These are phyloP conservation scores for Nineta flava DNA, from an alignment of 2,888 invertebrate genomes.

Conservation along the genomic window DNA sequence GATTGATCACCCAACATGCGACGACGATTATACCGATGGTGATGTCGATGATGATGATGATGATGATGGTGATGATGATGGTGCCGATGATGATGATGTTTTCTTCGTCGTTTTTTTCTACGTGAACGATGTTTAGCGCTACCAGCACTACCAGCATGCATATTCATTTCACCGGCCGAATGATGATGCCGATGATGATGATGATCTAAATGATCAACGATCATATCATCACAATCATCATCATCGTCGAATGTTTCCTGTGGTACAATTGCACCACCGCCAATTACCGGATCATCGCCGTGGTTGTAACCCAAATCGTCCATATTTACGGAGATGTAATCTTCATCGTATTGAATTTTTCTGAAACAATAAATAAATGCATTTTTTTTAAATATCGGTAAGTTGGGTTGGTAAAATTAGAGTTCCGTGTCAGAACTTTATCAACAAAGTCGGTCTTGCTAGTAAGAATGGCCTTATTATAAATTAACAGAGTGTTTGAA, in stretches of 20 bases:
- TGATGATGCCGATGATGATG: no score
- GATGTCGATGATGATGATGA: conserved; percentile 16
- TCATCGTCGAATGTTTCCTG: not conserved
- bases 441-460: no score
- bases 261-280: not conserved
- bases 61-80: conserved; percentile 24
- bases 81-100: conserved; percentile 19
- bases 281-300: conserved; percentile 19
- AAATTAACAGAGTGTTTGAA: no score
- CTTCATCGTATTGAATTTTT: conserved; percentile 31
- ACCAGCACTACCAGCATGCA: conserved; percentile 8
- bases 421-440: no score
- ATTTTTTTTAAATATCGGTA: no score
- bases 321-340: conserved; percentile 34
- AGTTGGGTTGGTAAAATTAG: no score
- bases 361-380: conserved; percentile 17
- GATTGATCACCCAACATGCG: conserved; percentile 12
- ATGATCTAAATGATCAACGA: no score
- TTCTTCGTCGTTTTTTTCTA: conserved; percentile 20
- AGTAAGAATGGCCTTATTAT: no score
- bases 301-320: conserved; percentile 27
- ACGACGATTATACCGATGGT: conserved; percentile 21
- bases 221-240: no score
- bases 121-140: conserved; percentile 20
- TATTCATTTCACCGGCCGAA: conserved; percentile 10